A percentile compares a stretch with the other conserved stretches of the same genome.
These are phyloP conservation scores for Dicerorhinus sumatrensis DNA, from an alignment of 2,113 vertebrate species.

Conservation along the genomic window DNA sequence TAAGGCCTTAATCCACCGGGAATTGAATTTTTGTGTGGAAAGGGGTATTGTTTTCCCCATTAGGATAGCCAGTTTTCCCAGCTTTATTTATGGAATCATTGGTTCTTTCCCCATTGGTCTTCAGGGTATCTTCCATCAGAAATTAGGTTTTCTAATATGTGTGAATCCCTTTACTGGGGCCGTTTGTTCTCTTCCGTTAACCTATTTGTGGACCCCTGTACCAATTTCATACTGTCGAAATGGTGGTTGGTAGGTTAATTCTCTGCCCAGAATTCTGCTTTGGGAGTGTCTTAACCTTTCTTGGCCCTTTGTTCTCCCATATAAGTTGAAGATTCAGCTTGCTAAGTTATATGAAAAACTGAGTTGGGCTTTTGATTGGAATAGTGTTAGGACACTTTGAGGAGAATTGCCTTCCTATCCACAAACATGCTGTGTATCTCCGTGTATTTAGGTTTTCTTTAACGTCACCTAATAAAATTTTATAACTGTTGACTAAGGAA, in stretches of 20 bases:
- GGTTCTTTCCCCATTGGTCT: neutral
- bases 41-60: neutral
- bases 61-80: neutral
- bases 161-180: neutral
- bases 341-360: neutral
- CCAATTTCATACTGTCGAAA: neutral
- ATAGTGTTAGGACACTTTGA: neutral
- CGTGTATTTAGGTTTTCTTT: neutral
- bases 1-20: neutral
- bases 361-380: neutral
- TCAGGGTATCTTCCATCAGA: neutral
- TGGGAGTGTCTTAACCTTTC: neutral
- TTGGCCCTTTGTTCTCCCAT: neutral
- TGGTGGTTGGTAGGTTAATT: neutral
- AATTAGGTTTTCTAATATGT: neutral
- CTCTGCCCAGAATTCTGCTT: neutral
- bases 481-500: neutral
- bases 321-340: neutral
- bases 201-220: neutral
- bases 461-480: neutral
- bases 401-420: neutral
- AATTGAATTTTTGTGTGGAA: neutral
- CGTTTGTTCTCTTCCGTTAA: neutral
- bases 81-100: neutral
- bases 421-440: neutral